Percentiles rank a stretch among this genome's conserved stretches.
Evolutionary conservation across 2,113 vertebrate species (phyloP).

Genomic region (Pseudolaguvia tuberculata): DNA sequence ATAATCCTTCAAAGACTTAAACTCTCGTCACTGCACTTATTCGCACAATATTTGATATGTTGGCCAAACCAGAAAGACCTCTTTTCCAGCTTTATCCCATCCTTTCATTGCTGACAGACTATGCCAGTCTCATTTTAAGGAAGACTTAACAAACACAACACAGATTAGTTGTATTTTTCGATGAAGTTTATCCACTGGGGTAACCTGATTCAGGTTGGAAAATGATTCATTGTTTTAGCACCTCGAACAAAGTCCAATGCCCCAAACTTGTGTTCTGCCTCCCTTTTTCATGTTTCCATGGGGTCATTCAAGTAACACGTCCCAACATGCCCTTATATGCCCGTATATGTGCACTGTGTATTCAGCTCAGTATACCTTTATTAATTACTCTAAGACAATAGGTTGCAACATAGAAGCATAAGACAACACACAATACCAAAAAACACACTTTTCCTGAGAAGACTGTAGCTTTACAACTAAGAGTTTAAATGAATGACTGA

Average conservation of each 20-base stretch:
- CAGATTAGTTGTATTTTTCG: constrained; percentile 13
- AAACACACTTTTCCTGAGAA: too few species aligned
- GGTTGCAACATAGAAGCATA: too few species aligned
- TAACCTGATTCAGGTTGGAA: constrained; percentile 46
- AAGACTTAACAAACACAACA: constrained; percentile 12
- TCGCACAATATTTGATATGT: constrained; percentile 11
- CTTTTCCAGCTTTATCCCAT: constrained; percentile 7
- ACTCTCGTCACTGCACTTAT: background rate
- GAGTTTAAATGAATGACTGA: too few species aligned
- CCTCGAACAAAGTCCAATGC: constrained; percentile 2
- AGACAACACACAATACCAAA: too few species aligned
- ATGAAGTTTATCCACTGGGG: constrained; percentile 44
- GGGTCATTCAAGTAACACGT: constrained; percentile 37
- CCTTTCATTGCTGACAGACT: background rate
- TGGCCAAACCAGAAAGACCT: constrained; percentile 22
- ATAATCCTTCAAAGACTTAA: background rate
- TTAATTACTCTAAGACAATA: too few species aligned
- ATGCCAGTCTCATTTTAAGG: background rate
- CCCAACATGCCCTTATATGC: constrained; percentile 36
- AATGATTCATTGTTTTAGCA: constrained; percentile 59
- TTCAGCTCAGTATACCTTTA: too few species aligned
- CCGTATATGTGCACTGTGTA: background rate
- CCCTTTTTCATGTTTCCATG: constrained; percentile 22
- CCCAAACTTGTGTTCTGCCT: background rate
- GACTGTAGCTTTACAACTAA: too few species aligned